Evolutionary conservation across 1,140 invertebrate species (phyloP).

Genomic region (Stegodyphus dumicola): DNA sequence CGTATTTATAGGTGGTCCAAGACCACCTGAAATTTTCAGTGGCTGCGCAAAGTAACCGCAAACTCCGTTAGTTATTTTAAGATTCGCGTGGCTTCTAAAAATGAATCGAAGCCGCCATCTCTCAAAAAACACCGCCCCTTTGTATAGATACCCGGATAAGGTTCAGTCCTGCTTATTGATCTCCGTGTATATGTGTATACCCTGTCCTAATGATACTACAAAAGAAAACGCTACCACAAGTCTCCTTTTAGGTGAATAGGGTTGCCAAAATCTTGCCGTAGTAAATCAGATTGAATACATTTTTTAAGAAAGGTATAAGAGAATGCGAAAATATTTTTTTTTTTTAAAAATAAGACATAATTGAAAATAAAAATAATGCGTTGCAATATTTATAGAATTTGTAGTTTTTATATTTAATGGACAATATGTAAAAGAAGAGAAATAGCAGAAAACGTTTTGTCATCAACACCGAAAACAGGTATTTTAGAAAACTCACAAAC

Average conservation of each 20-base stretch:
- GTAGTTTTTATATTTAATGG: no score
- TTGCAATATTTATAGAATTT: no score
- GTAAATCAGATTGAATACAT: no score
- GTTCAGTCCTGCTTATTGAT: slow-evolving; percentile 12
- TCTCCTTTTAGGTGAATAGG: neutral
- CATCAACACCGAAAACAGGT: no score
- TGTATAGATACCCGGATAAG: slow-evolving; percentile 9
- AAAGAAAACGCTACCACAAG: slow-evolving; percentile 7
- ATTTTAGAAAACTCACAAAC: no score
- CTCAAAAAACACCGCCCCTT: slow-evolving; percentile 36
- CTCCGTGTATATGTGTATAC: neutral
- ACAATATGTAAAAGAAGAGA: no score
- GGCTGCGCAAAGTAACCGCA: slow-evolving; percentile 34
- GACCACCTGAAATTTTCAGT: slow-evolving; percentile 46
- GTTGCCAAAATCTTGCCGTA: slow-evolving; percentile 5
- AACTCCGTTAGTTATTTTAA: slow-evolving; percentile 47
- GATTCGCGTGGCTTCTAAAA: slow-evolving; percentile 51
- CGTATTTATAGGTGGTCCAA: slow-evolving; percentile 26
- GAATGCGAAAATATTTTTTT: no score
- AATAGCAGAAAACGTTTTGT: no score
- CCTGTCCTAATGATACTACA: slow-evolving; percentile 44
- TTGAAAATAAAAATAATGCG: no score
- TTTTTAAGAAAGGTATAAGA: no score
- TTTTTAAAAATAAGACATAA: no score
- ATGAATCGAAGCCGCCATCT: slow-evolving; percentile 47